A percentile compares a stretch with the other conserved stretches of the same genome.
phyloP scores from a whole-genome alignment of 2,113 vertebrate genomes.

The Ceratotherium simum region DNA sequence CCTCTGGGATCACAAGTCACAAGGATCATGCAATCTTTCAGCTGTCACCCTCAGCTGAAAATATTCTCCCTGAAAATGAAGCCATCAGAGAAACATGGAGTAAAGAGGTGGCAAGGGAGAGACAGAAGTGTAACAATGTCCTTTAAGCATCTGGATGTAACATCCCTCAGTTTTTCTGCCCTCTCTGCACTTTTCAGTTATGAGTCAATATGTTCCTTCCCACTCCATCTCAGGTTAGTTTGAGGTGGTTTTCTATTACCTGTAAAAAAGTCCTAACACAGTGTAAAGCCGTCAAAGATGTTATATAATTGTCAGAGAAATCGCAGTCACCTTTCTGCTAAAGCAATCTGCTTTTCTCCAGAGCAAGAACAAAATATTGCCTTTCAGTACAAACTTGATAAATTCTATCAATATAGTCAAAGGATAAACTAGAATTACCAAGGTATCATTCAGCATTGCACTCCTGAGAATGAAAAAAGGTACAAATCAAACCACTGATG shows the following conservation, averaged over 20 bases:
- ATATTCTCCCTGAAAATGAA: not conserved
- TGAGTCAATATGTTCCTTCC: not conserved
- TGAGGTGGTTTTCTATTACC: not conserved
- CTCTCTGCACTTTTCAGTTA: not conserved
- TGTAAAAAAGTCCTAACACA: not conserved
- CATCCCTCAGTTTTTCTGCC: not conserved
- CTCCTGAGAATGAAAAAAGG: not conserved
- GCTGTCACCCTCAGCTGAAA: not conserved
- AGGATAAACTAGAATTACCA: not conserved
- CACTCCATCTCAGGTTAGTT: not conserved
- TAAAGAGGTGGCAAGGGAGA: not conserved
- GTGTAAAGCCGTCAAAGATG: not conserved
- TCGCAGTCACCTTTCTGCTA: not conserved
- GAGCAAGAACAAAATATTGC: conserved; percentile 20
- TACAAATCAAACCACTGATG: not conserved
- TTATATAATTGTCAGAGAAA: not conserved
- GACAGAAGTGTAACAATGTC: not conserved
- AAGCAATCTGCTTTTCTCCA: conserved; percentile 5
- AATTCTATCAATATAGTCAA: not conserved
- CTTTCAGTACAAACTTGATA: not conserved
- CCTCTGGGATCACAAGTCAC: not conserved
- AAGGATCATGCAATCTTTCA: not conserved
- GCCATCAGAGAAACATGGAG: not conserved
- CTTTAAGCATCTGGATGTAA: not conserved
- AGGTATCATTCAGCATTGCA: not conserved